Base-by-base conservation (phyloP, 2,888 invertebrate genomes). In the Hemistola chrysoprasaria region DNA sequence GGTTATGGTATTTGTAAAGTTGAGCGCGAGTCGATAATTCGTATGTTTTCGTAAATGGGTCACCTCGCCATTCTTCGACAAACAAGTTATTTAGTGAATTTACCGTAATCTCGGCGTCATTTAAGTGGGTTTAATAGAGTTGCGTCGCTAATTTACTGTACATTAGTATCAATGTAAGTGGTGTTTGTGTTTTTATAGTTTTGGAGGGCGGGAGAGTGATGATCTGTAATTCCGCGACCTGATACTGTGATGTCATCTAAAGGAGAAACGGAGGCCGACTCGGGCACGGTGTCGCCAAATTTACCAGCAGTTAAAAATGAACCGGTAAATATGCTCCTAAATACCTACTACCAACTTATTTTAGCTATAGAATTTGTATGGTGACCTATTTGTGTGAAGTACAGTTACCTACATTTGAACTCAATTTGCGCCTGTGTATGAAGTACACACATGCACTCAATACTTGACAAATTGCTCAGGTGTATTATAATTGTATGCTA, bases 221-320 rank as follows among this genome's bases (percentile, higher is more conserved):
- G 88, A 69, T 68, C 82, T 81, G 77, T 70, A 70, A 74, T 78
- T 70, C 71, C 74, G 74, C 73, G 80, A 78, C 61, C 71, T 82
- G 80, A 79, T 78, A 77, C 80, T 87, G 90, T 88, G 87, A 90
- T 90, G 90, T 90, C 90, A 87, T 87, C 88, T 78, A 85, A 88
- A 81, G 88, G 87, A 76, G 90, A 89, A 84, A 88, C 89, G 68
- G 90, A 90, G 80, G 89, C 90, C 79, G 90, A 90, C 61, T 89
- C 89, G 58, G 90, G 89, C 85, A 87, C 89, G 60, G 80, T 88
- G 73, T 90, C 90, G 64, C 89, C 90, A 44, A 86, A 81, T 67
- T 64, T 80, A 55, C 55, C 73, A 55, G 62, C 63, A 65, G 76
- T 85, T 45, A 88, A 87, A 79, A 87, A 83, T 86, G 88, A 88